Evolutionary conservation across 2,113 vertebrate species (phyloP), one percentile per base, ranked within the genome.

Genomic region (Sigmodon hispidus): DNA sequence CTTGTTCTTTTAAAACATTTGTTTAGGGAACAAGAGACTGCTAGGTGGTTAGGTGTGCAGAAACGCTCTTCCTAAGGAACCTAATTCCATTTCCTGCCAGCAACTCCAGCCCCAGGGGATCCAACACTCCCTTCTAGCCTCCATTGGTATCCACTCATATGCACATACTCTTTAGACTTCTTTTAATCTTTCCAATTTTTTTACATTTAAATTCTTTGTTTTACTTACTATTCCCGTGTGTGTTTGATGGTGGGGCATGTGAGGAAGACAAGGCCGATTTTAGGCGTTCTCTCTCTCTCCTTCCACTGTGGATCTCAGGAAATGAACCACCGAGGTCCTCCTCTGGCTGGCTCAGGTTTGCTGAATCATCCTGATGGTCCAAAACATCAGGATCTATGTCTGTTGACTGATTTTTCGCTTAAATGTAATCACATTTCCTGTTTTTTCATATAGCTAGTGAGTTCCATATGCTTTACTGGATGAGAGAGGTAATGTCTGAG

Each of bases 351-450:
- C 3, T 8, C 24, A 45, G n/a, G 24, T 31, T 84, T 63, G 40
- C 57, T 21, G 57, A 19, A 63, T 8, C 15, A 10, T 83, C 77
- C 40, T 12, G 21, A 59, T 43, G 55, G 24, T 61, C 57, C 26
- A 45, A 11, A 63, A 40, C 43, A 83, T 29, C 24, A 85, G 50
- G 90, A 26, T 93, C 84, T 77, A 3, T 65, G 86, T 96, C 88
- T 96, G 4, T 50, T 59, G 77, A 57, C 43, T 93, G 55, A 2
- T 77, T 89, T 96, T 89, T 77, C 94, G 94, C 29, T 83, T 93
- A 48, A 16, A 2, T 57, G 13, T 57, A 17, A 24, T 85, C 83
- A 48, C 16, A 9, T 81, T 90, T 87, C 40, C 5, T 34, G 22
- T 70, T 50, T 73, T 45, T 90, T 87, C 50, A 81, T 3, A 48